A percentile compares a stretch with the other conserved stretches of the same genome.
phyloP scores from a whole-genome alignment of 2,888 invertebrate genomes.

The Pantelozetes paolii region DNA sequence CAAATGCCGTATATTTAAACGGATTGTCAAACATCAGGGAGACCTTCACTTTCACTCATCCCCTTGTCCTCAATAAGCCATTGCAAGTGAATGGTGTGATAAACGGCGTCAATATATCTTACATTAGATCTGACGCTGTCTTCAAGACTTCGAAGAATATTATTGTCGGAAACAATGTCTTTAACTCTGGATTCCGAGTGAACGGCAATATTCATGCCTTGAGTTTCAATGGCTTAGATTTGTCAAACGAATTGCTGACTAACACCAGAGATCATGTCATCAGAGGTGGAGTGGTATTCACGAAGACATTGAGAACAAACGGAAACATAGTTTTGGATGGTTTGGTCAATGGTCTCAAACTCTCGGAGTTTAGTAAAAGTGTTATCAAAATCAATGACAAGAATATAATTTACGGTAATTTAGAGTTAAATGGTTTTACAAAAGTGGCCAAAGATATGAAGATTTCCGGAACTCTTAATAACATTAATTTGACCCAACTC shows the following conservation, averaged over 20 bases:
- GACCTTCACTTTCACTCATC: slow-evolving; percentile 12
- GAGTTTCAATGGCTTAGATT: slow-evolving; percentile 40
- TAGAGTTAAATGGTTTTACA: background rate
- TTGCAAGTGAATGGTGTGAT: background rate
- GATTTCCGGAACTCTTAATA: background rate
- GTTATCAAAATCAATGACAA: background rate
- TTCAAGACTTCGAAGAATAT: slow-evolving; percentile 37
- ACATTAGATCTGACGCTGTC: slow-evolving; percentile 32
- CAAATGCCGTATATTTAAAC: background rate
- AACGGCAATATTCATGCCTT: slow-evolving; percentile 42
- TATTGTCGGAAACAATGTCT: slow-evolving; percentile 37
- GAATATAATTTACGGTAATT: background rate
- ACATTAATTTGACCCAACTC: background rate
- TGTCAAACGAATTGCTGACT: slow-evolving; percentile 37
- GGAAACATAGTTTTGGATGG: background rate
- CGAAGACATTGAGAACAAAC: background rate
- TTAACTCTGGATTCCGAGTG: slow-evolving; percentile 42
- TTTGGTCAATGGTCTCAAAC: slow-evolving; percentile 1
- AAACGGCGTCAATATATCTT: slow-evolving; percentile 9
- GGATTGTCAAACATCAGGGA: background rate
- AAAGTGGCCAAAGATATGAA: background rate
- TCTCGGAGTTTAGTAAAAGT: background rate
- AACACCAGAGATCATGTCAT: slow-evolving; percentile 26
- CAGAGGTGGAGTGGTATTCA: background rate
- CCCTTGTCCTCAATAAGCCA: background rate